Percentiles rank a stretch among this genome's conserved stretches.
phyloP scores from a whole-genome alignment of 2,888 invertebrate species.

The Odontomyia ornata region DNA sequence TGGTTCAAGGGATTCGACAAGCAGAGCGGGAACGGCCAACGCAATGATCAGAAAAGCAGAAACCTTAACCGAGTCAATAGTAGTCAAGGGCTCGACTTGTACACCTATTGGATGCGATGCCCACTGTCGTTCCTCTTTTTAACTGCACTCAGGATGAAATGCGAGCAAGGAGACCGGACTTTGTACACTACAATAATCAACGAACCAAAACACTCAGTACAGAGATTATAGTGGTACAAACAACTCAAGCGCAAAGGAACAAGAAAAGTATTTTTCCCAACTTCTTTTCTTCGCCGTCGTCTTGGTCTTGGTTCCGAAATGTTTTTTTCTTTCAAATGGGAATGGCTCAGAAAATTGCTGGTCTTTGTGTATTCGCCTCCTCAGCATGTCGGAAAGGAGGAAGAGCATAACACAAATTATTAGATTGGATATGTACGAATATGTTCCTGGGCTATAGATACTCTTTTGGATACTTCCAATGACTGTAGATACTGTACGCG shows the following conservation, averaged over 20 bases:
- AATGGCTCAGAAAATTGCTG: slow-evolving; percentile 40
- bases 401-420: slow-evolving; percentile 32
- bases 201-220: slow-evolving; percentile 41
- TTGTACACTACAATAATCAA: slow-evolving; percentile 33
- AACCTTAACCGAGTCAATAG: slow-evolving; percentile 26
- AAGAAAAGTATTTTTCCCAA: slow-evolving; percentile 34
- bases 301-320: neutral
- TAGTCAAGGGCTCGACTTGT: neutral
- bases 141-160: neutral
- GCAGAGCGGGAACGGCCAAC: too few species aligned
- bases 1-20: slow-evolving; percentile 1
- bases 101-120: slow-evolving; percentile 13
- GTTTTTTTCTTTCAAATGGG: slow-evolving; percentile 12
- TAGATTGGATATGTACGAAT: slow-evolving; percentile 9
- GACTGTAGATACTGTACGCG: neutral
- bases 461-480: neutral
- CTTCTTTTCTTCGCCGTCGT: slow-evolving; percentile 12
- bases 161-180: slow-evolving; percentile 25
- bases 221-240: slow-evolving; percentile 42
- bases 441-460: slow-evolving; percentile 9
- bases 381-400: neutral
- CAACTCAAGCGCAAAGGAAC: slow-evolving; percentile 42
- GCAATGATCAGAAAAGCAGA: slow-evolving; percentile 14
- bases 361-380: slow-evolving; percentile 25
- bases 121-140: neutral